Base-by-base conservation (phyloP, 2,888 invertebrate species). In the Hyles lineata region DNA sequence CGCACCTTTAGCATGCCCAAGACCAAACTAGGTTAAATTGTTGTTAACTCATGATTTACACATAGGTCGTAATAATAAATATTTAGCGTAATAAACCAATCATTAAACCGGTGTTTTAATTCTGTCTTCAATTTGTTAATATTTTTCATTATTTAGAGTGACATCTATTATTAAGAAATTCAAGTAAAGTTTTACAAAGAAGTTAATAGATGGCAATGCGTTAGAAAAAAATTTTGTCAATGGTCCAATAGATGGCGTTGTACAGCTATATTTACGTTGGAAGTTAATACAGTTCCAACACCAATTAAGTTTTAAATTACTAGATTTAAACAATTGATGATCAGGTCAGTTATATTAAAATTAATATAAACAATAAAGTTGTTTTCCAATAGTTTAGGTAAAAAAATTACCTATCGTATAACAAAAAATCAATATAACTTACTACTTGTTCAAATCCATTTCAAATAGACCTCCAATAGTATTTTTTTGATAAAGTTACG, bases 1-100 rank as follows among this genome's bases (percentile, higher is more conserved):
- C 93, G 93, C 52, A 87, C 85, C 0, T 90, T 90, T 74, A 84
- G 79, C n/a, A 77, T 87, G 9, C 91, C 93, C 0, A 93, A 92
- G 75, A 77, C 90, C 6, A 90, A 93, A 76, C 90, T 93, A 69
- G 92, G 90, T 76, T 93, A 85, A 85, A 77, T 73, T 62, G 62
- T 32, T 75, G 25, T 61, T 32, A 43, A 43, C 43, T 43, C 43
- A 43, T 72, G 9, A 63, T 72, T 72, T 71, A 35, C 52, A 73
- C 21, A 75, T 71, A 73, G 71, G 74, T 62, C 69, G 76, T 74
- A 75, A 77, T 75, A 62, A 78, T 75, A 77, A 76, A 78, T 77
- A 72, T 74, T 73, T 32, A 69, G 60, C 21, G 23, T 23, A 23
- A 9, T 58, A 58, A 55, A 69, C 11, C 19, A 50, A 59, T 43